Evolutionary conservation across 1,140 invertebrate genomes (phyloP), one percentile per base, ranked within the genome.

Genomic region (Sipha flava): DNA sequence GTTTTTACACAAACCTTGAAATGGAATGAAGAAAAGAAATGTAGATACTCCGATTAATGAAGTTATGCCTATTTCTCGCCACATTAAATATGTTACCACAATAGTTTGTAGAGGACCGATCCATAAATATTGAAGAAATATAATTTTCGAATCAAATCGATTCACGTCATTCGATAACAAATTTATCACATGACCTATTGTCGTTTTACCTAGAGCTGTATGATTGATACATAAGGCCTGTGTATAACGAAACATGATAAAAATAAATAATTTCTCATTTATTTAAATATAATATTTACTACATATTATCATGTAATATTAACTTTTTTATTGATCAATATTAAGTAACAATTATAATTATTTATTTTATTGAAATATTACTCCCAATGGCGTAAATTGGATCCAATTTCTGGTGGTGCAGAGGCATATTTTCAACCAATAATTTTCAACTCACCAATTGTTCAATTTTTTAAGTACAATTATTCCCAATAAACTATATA

Each of bases 91-190:
- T 2, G 92, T 89, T 57, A 93, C 88, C 79, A 94, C 88, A 52
- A 91, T 86, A 4, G 92, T 92, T 83, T 96, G 92, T 14, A 95
- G 82, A 0, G 95, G 93, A 0, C 93, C 94, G 68, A 94, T 88
- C 92, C 92, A 94, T 81, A 94, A 87, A 83, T 92, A 92, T 84
- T 93, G 92, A 12, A 92, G 84, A 83, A 92, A 91, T 68, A 89
- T 87, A 18, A 91, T 86, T 1, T 89, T 89, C 54, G 88, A 87
- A 84, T 94, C 92, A 82, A 94, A 90, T 31, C 90, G 87, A 80
- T 90, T 90, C 64, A 93, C 91, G 85, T 98, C 95, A 85, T 97
- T 98, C 12, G 95, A 95, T 80, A 98, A 88, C 9, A 98, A 87
- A 86, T 97, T 98, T 12, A 97, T 92, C 84, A 97, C 92, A 87